A percentile compares a stretch with the other conserved stretches of the same genome.
These are phyloP conservation scores for Epirrhoe alternata DNA, from an alignment of 2,888 invertebrate genomes.

Conservation along the genomic window DNA sequence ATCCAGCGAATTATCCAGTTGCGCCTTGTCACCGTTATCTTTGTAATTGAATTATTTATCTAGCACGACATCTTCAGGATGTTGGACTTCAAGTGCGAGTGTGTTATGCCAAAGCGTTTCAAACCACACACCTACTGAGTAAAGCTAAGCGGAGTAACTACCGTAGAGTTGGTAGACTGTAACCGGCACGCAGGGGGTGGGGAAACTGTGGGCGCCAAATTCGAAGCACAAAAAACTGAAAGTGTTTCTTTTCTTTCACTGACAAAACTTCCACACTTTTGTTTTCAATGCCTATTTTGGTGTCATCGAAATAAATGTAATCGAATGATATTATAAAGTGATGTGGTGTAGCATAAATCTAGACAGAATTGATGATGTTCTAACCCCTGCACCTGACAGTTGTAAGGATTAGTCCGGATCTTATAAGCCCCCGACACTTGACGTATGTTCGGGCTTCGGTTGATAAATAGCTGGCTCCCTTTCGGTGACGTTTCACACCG, in stretches of 20 bases:
- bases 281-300: too few species aligned
- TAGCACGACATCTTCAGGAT: conserved; percentile 16
- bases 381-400: background rate
- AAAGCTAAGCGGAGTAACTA: too few species aligned
- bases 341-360: background rate
- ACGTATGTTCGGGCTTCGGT: conserved; percentile 27
- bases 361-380: background rate
- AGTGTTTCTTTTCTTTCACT: too few species aligned
- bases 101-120: background rate
- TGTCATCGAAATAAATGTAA: too few species aligned
- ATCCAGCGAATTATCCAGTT: conserved; percentile 31
- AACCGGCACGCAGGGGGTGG: too few species aligned
- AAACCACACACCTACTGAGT: too few species aligned
- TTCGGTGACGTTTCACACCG: conserved; percentile 2
- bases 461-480: conserved; percentile 14
- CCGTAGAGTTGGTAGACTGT: too few species aligned
- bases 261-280: too few species aligned
- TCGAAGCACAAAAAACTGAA: too few species aligned
- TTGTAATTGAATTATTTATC: conserved; percentile 25
- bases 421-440: conserved; percentile 23
- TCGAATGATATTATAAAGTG: background rate
- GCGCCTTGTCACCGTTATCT: conserved; percentile 15
- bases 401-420: conserved; percentile 29
- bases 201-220: too few species aligned
- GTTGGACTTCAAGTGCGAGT: conserved; percentile 1